phyloP scores from a whole-genome alignment of 2,888 invertebrate genomes.

The Graphium colonna region DNA sequence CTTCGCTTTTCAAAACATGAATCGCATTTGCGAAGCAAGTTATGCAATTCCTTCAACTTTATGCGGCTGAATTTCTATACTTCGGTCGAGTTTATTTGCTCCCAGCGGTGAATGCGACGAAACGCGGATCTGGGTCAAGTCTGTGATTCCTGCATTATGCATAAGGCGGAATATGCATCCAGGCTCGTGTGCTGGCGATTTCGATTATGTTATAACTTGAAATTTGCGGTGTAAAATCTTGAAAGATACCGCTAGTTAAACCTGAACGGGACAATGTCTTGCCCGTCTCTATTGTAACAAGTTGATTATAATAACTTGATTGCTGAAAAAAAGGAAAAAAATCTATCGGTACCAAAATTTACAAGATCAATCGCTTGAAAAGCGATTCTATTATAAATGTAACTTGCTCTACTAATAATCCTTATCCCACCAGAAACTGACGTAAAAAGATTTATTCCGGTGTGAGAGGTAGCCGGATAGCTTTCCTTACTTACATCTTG shows the following conservation, averaged over 20 bases:
- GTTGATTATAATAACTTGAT: too few species aligned
- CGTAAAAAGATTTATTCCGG: too few species aligned
- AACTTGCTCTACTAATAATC: too few species aligned
- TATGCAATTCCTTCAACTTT: constrained; percentile 23
- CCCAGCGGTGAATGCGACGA: constrained; percentile 11
- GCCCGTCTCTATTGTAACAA: too few species aligned
- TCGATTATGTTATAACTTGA: neutral
- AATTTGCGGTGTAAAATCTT: neutral
- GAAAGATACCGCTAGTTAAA: too few species aligned
- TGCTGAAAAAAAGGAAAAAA: neutral
- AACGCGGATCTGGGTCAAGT: constrained; percentile 4
- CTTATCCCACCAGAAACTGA: too few species aligned
- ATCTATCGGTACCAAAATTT: too few species aligned
- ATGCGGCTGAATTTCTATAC: constrained; percentile 12
- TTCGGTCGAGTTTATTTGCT: constrained; percentile 5
- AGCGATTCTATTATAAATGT: too few species aligned
- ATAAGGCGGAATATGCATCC: neutral
- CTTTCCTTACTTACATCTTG: too few species aligned
- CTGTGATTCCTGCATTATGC: constrained; percentile 1
- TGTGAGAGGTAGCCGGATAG: too few species aligned
- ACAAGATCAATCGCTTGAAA: too few species aligned
- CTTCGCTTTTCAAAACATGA: constrained; percentile 31
- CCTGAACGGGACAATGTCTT: too few species aligned
- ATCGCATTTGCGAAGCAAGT: constrained; percentile 25
- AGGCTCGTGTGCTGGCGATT: neutral